Evolutionary conservation across 2,888 invertebrate genomes (phyloP).

Genomic region (Spodoptera littoralis): DNA sequence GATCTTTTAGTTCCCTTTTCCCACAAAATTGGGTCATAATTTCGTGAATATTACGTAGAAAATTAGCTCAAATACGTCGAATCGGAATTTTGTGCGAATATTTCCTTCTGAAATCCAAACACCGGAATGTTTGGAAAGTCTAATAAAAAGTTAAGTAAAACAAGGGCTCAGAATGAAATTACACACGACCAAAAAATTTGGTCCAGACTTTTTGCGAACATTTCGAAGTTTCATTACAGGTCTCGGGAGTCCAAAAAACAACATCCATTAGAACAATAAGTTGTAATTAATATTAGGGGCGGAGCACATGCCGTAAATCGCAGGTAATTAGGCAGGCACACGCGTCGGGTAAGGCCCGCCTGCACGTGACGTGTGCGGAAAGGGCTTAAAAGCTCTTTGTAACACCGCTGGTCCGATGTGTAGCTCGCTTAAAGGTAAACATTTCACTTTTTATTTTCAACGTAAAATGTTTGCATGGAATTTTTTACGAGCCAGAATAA

Average conservation of each 20-base stretch:
- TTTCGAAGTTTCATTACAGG: constrained; percentile 58
- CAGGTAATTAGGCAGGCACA: constrained; percentile 79
- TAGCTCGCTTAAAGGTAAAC: constrained; percentile 68
- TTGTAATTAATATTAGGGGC: constrained; percentile 76
- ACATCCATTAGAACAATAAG: constrained; percentile 67
- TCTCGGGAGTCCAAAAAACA: constrained; percentile 55
- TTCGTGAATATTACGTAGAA: neutral
- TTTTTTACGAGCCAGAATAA: constrained; percentile 56
- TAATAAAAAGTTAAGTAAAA: constrained; percentile 7
- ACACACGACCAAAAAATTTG: constrained; percentile 46
- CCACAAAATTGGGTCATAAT: constrained; percentile 20
- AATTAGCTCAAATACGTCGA: neutral
- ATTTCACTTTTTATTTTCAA: constrained; percentile 59
- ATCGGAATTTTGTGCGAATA: neutral
- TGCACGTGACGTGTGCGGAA: constrained; percentile 75
- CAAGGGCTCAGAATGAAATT: constrained; percentile 25
- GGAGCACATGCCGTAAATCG: constrained; percentile 75
- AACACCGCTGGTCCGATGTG: constrained; percentile 57
- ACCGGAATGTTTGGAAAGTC: constrained; percentile 10
- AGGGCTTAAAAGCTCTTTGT: constrained; percentile 77
- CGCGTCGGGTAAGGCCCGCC: constrained; percentile 59
- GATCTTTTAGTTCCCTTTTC: constrained; percentile 14
- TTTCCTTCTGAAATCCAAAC: constrained; percentile 6
- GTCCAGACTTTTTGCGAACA: constrained; percentile 49
- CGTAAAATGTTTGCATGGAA: constrained; percentile 48